Evolutionary conservation across 2,888 invertebrate species (phyloP).

Genomic region (Eupithecia exiguata): DNA sequence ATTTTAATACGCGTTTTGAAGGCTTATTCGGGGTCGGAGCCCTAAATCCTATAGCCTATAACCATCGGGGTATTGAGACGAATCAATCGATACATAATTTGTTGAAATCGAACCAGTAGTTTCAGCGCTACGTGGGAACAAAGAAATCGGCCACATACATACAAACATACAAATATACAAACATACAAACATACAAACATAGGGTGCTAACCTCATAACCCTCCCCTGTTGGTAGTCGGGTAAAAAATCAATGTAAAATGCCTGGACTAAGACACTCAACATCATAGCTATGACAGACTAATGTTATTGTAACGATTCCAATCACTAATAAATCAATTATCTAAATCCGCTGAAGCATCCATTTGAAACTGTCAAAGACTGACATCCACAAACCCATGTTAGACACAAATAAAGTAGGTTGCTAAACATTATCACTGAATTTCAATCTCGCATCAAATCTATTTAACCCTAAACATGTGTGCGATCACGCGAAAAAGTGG

Average conservation of each 20-base stretch:
- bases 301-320: neutral
- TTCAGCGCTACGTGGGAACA: no score
- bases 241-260: neutral
- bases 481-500: slow-evolving; percentile 77
- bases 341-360: neutral
- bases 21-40: no score
- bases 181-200: no score
- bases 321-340: neutral
- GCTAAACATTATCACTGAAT: slow-evolving; percentile 40
- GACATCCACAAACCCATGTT: slow-evolving; percentile 33
- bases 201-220: no score
- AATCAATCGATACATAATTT: no score
- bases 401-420: slow-evolving; percentile 33
- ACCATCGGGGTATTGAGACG: no score
- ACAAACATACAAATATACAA: no score
- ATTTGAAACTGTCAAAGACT: slow-evolving; percentile 28
- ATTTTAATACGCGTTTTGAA: no score
- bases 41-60: no score
- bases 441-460: slow-evolving; percentile 44
- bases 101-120: no score
- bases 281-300: neutral
- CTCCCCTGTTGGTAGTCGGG: no score
- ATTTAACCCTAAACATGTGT: slow-evolving; percentile 64
- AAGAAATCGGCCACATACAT: no score
- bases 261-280: neutral